These are phyloP conservation scores for Takifugu ocellatus DNA, from an alignment of 2,797 vertebrate species.

Conservation along the genomic window DNA sequence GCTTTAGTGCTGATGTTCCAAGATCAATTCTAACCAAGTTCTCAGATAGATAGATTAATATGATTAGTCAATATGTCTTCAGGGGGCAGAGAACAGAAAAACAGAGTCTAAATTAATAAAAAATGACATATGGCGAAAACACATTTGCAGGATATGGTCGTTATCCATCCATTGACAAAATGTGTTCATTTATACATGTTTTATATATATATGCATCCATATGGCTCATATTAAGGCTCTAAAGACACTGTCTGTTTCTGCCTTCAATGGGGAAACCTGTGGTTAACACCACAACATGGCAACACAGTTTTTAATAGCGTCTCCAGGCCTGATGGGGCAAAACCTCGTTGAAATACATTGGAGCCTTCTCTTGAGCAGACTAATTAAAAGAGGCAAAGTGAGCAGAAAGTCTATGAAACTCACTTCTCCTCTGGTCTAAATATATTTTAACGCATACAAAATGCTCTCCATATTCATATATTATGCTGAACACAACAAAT, in stretches of 20 bases:
- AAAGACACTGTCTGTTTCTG: neutral
- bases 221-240: neutral
- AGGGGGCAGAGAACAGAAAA: neutral
- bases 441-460: no score
- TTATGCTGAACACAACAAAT: neutral
- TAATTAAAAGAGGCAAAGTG: slow-evolving; percentile 2
- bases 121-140: neutral
- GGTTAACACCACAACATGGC: no score
- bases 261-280: neutral
- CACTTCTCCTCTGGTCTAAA: slow-evolving; percentile 7
- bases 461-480: neutral
- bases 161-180: no score
- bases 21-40: slow-evolving; percentile 56
- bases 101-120: neutral
- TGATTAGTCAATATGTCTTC: neutral
- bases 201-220: neutral
- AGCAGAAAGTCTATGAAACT: neutral
- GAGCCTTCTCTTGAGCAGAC: neutral
- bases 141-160: neutral
- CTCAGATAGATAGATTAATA: neutral
- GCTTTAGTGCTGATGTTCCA: slow-evolving; percentile 39
- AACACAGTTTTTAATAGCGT: no score
- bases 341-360: no score
- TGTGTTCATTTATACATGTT: neutral
- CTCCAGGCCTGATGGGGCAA: no score